These are phyloP conservation scores for Coryphaenoides rupestris DNA, from an alignment of 2,113 vertebrate species.

Conservation along the genomic window DNA sequence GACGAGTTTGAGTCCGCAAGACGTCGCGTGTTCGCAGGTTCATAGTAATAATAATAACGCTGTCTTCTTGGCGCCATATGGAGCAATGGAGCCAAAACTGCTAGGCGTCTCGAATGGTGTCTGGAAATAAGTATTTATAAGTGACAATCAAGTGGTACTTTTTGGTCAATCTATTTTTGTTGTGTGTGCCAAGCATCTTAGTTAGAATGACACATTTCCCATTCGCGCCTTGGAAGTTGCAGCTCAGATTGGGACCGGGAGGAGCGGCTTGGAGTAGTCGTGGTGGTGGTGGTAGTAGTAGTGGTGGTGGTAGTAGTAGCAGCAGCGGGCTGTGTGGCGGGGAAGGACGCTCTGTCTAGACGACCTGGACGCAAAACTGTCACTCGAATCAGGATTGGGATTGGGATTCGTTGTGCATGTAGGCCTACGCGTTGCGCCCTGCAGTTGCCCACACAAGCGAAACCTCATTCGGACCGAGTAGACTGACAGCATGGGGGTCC, in stretches of 20 bases:
- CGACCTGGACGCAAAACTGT: no score
- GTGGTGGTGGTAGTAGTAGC: no score
- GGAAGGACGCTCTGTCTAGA: neutral
- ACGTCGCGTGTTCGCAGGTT: slow-evolving; percentile 34
- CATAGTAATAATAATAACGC: no score
- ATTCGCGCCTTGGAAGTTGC: slow-evolving; percentile 36
- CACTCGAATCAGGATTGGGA: no score
- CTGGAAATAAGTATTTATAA: neutral
- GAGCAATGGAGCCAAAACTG: slow-evolving; percentile 27
- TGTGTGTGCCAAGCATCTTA: slow-evolving; percentile 18
- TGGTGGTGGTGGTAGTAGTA: no score
- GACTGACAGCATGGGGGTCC: slow-evolving; percentile 56
- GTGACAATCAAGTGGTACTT: slow-evolving; percentile 13
- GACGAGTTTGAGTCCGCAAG: slow-evolving; percentile 27
- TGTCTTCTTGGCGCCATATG: slow-evolving; percentile 21
- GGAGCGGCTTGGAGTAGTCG: slow-evolving; percentile 11
- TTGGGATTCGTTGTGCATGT: slow-evolving; percentile 35
- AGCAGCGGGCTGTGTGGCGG: slow-evolving; percentile 22
- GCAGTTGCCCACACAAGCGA: slow-evolving; percentile 37
- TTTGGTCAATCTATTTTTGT: slow-evolving; percentile 26
- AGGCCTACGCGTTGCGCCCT: slow-evolving; percentile 50
- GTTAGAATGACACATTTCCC: slow-evolving; percentile 28
- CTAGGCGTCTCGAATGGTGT: slow-evolving; percentile 5
- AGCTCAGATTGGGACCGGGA: slow-evolving; percentile 25
- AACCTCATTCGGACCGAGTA: neutral